A percentile compares a stretch with the other conserved stretches of the same genome.
These are phyloP conservation scores for Unio pictorum DNA, from an alignment of 2,888 invertebrate species.

Conservation along the genomic window DNA sequence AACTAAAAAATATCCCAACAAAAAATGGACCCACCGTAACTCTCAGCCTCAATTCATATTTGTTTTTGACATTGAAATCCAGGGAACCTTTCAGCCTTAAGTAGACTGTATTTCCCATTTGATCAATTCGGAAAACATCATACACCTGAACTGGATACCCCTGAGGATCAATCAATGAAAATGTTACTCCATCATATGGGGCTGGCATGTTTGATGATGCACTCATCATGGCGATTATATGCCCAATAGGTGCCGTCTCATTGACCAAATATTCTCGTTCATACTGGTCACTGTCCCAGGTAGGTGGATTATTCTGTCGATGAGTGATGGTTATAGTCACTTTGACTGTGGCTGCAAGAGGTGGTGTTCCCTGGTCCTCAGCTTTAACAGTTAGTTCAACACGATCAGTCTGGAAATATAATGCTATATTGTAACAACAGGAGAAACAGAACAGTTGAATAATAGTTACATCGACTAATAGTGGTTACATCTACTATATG, in stretches of 20 bases:
- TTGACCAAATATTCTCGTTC: slow-evolving; percentile 83
- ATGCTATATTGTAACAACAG: background rate
- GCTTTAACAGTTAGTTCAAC: slow-evolving; percentile 90
- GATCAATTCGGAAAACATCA: slow-evolving; percentile 41
- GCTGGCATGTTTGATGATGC: slow-evolving; percentile 51
- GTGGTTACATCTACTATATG: no score
- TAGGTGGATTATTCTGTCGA: slow-evolving; percentile 47
- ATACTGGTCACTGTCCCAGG: slow-evolving; percentile 49
- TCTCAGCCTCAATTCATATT: slow-evolving; percentile 50
- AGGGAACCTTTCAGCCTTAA: slow-evolving; percentile 49
- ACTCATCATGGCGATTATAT: slow-evolving; percentile 47
- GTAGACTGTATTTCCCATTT: slow-evolving; percentile 38
- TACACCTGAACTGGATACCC: slow-evolving; percentile 37
- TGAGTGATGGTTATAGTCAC: slow-evolving; percentile 97
- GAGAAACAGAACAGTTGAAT: background rate
- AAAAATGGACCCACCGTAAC: slow-evolving; percentile 47
- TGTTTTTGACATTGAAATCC: slow-evolving; percentile 53
- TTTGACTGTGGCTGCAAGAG: slow-evolving; percentile 92
- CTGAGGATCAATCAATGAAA: slow-evolving; percentile 40
- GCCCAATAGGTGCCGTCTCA: slow-evolving; percentile 98
- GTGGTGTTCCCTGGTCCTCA: slow-evolving; percentile 96
- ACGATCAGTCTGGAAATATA: slow-evolving; percentile 67
- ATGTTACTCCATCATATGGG: slow-evolving; percentile 43
- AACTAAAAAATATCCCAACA: no score
- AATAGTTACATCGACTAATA: background rate